Evolutionary conservation across 1,140 invertebrate genomes (phyloP), one percentile per base, ranked within the genome.

Genomic region (Diuraphis noxia): DNA sequence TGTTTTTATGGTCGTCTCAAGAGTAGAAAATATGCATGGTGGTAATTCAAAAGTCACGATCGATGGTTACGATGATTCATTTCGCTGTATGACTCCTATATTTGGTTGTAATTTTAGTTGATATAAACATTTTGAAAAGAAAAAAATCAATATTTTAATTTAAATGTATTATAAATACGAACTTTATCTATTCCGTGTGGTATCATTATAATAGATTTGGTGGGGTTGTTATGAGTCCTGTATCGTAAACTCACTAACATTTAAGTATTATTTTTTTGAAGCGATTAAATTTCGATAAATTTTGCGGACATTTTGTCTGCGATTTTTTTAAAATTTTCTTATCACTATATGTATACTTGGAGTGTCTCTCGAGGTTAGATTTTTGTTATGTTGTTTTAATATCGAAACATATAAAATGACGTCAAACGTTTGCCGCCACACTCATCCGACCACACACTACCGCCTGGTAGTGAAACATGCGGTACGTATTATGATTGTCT

Each of bases 401-500:
- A 85, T 85, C n/a, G 17, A 85, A 85, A 85, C 41, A 36, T 36
- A 86, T 10, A 52, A 25, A 30, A 86, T 23, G 9, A 49, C 13
- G 34, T 52, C n/a, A 6, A 25, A 52, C 34, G 43, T 49, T 86
- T 6, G 34, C 43, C 21, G 23, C 36, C 8, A 23, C 17, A 30
- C 63, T n/a, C 30, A 30, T 36, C 34, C 17, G 9, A 82, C 23
- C 5, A 4, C 25, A 41, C 23, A 25, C 79, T 9, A 13, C 19
- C 19, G n/a, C 2, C 21, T 40, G 9, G 10, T 23, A 21, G 13
- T 30, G 3, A 13, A n/a, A n/a, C 40, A 82, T 25, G 40, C 19
- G 38, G 36, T 36, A 81, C 79, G 41, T 40, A 38, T 85, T 85
- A 85, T 85, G 82, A 85, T 85, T 85, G n/a, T 85, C 82, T 46